Base-by-base conservation (phyloP, 1,140 invertebrate genomes). In the Trichogramma pretiosum region DNA sequence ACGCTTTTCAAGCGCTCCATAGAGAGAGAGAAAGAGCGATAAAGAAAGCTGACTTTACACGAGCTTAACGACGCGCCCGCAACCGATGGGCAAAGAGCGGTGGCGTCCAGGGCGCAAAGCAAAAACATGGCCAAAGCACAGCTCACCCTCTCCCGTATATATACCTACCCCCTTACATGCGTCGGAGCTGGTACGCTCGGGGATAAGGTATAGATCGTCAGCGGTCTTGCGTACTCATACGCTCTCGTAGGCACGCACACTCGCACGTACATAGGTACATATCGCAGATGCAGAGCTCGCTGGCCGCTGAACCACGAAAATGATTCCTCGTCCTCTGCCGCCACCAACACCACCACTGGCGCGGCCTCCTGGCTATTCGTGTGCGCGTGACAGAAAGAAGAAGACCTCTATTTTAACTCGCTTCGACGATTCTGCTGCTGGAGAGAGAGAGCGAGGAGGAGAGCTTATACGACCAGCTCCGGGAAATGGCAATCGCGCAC, bases 291-390 rank as follows among this genome's bases (percentile, higher is more conserved):
- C 5, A 5, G 24, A 5, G 24, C 24, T 5, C 5, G 24, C 24
- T 28, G 40, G 32, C 34, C 14, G 48, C 24, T 30, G 48, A 28
- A 50, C 48, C 48, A 41, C 48, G 41, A 51, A 54, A 54, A 54
- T 50, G 19, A 54, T 50, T 47, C 45, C 46, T 48, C 46, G 46
- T 50, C 23, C 34, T 26, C 24, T 22, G 24, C 7, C 19, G 42
- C n/a, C n/a, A n/a, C n/a, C n/a, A n/a, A n/a, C n/a, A n/a, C n/a
- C n/a, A n/a, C n/a, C n/a, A n/a, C n/a, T n/a, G n/a, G n/a, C n/a
- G n/a, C n/a, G n/a, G n/a, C n/a, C n/a, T n/a, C n/a, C n/a, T n/a
- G n/a, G n/a, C n/a, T n/a, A n/a, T n/a, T n/a, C n/a, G n/a, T n/a
- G n/a, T n/a, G 42, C 5, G 33, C 21, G 11, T 14, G 45, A 33